These are phyloP conservation scores for Cephus cinctus DNA, from an alignment of 1,140 invertebrate species.

Conservation along the genomic window DNA sequence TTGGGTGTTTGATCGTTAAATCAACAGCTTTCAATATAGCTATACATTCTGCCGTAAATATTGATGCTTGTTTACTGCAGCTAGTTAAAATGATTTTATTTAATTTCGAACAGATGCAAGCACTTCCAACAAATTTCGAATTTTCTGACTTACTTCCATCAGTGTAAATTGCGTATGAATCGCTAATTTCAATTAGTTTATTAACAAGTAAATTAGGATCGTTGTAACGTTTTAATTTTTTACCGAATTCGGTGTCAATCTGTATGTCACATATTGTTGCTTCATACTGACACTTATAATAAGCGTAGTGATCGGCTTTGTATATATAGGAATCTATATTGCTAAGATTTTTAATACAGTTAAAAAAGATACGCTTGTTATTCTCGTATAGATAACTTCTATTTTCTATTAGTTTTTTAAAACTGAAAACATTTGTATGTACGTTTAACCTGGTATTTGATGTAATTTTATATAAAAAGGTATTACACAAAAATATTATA, in stretches of 20 bases:
- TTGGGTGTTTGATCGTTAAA: background rate
- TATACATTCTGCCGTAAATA: slow-evolving; percentile 8
- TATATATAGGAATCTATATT: background rate
- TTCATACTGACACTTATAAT: too few species aligned
- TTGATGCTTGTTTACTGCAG: background rate
- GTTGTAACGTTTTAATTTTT: background rate
- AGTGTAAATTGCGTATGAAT: too few species aligned
- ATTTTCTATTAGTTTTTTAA: background rate
- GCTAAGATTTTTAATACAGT: background rate
- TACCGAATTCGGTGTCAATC: background rate
- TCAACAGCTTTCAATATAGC: slow-evolving; percentile 4
- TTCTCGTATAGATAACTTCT: too few species aligned
- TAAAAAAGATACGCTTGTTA: too few species aligned
- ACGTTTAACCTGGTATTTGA: background rate
- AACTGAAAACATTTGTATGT: background rate
- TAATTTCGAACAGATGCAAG: slow-evolving; percentile 3
- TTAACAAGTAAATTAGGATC: background rate
- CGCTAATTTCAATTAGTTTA: background rate
- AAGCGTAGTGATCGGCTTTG: too few species aligned
- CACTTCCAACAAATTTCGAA: background rate
- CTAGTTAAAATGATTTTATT: background rate
- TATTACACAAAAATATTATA: background rate
- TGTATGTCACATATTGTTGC: background rate
- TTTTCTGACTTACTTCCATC: slow-evolving; percentile 8
- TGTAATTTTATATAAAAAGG: background rate